Percentiles rank a stretch among this genome's conserved stretches.
phyloP scores from a whole-genome alignment of 2,797 vertebrate genomes.

The Nyctalus aviator region DNA sequence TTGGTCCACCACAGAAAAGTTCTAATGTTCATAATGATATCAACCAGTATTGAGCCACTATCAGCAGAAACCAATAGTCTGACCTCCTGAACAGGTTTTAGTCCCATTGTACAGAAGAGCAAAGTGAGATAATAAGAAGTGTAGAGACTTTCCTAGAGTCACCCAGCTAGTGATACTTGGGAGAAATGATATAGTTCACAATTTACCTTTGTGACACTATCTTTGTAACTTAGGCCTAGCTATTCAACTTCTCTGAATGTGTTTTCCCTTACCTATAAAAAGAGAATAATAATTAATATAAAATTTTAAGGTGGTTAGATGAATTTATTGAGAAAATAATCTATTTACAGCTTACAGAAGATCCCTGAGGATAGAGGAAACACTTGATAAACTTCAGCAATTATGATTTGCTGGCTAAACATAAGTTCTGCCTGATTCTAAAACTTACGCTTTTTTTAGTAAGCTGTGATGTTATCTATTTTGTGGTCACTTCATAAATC shows the following conservation, averaged over 20 bases:
- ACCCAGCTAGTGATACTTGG: background rate
- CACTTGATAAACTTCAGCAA: background rate
- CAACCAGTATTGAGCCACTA: background rate
- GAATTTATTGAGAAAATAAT: background rate
- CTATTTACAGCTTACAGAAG: background rate
- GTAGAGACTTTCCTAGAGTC: background rate
- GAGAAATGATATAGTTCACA: background rate
- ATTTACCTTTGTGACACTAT: background rate
- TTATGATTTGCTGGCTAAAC: background rate
- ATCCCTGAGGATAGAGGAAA: background rate
- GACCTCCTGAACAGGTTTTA: background rate
- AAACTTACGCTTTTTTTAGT: background rate
- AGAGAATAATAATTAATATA: background rate
- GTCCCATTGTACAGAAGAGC: background rate
- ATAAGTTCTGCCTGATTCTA: background rate
- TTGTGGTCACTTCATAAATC: background rate
- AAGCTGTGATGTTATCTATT: background rate
- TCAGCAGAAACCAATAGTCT: background rate
- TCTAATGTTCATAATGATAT: background rate
- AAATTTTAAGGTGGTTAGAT: background rate
- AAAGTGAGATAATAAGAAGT: background rate
- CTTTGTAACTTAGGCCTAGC: background rate
- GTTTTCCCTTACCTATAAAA: background rate
- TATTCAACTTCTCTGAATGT: background rate
- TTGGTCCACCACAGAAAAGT: background rate